Conservation (phyloP, 2,113 vertebrate genomes). For the Chrysochloris asiatica region DNA sequence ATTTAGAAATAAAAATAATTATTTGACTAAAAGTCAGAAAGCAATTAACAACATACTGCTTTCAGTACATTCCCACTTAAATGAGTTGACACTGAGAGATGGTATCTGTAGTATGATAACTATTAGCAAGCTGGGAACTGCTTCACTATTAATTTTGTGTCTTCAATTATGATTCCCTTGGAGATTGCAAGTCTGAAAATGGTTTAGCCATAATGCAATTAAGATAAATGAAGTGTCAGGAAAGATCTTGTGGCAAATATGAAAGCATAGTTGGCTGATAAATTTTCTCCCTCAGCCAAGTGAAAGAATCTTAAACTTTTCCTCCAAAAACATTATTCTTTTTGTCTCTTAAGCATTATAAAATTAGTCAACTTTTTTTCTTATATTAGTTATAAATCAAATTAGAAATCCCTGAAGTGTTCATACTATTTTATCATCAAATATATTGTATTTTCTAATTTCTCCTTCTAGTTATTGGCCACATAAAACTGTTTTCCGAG, state of each 20-base stretch:
- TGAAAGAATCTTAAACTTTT: constrained; percentile 37
- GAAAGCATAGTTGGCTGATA: constrained; percentile 46
- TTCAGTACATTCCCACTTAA: not conserved
- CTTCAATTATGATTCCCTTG: constrained; percentile 44
- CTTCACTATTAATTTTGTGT: constrained; percentile 38
- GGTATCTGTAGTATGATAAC: not conserved
- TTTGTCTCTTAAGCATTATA: constrained; percentile 39
- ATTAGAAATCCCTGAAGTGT: constrained; percentile 44
- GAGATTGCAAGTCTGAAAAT: constrained; percentile 43
- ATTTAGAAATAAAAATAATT: constrained; percentile 14
- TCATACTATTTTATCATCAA: constrained; percentile 44
- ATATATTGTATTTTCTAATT: constrained; percentile 41
- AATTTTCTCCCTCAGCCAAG: constrained; percentile 53
- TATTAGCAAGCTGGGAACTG: constrained; percentile 24
- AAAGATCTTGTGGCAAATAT: constrained; percentile 43
- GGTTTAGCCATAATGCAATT: constrained; percentile 46
- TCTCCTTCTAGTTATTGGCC: constrained; percentile 23
- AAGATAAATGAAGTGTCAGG: constrained; percentile 59
- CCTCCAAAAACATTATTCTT: constrained; percentile 57
- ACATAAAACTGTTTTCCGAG: constrained; percentile 20
- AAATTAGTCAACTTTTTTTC: constrained; percentile 46
- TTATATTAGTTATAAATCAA: constrained; percentile 57
- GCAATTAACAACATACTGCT: constrained; percentile 7
- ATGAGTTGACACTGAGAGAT: constrained; percentile 3
- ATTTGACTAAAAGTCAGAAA: constrained; percentile 35